phyloP scores from a whole-genome alignment of 1,140 invertebrate genomes.

The Penaeus vannamei region DNA sequence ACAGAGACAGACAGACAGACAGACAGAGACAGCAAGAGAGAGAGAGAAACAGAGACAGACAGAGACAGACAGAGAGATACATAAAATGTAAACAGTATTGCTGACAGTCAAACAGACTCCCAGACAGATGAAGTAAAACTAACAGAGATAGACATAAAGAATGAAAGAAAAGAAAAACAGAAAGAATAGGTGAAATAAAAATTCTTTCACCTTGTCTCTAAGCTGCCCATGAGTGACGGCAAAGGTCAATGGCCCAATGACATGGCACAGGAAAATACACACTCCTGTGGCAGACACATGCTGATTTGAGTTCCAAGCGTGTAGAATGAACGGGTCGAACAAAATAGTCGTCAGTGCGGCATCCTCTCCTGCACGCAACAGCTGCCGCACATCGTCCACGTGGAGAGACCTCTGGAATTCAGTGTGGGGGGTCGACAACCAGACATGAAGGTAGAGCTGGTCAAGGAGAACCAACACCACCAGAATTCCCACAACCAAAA shows the following conservation, averaged over 20 bases:
- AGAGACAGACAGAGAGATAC: too few species aligned
- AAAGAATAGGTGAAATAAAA: background rate
- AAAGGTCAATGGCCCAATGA: constrained; percentile 58
- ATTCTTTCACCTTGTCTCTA: constrained; percentile 51
- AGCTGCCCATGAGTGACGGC: constrained; percentile 53
- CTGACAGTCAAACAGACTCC: too few species aligned
- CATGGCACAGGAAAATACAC: constrained; percentile 64
- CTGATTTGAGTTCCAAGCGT: constrained; percentile 52
- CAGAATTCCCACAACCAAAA: constrained; percentile 40
- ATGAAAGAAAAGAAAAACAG: background rate
- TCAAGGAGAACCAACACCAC: constrained; percentile 47
- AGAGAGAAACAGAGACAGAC: too few species aligned
- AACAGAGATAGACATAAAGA: background rate
- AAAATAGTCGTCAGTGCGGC: constrained; percentile 50
- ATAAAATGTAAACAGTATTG: too few species aligned
- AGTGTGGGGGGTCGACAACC: constrained; percentile 43
- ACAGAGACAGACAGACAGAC: too few species aligned
- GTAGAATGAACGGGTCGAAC: constrained; percentile 58
- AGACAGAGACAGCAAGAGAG: too few species aligned
- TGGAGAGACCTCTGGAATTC: constrained; percentile 53
- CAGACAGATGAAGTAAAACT: background rate
- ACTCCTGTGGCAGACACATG: constrained; percentile 46
- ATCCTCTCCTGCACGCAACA: constrained; percentile 48
- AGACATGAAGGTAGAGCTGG: constrained; percentile 54
- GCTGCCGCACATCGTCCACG: constrained; percentile 58